These are phyloP conservation scores for Suricata suricatta DNA, from an alignment of 2,113 vertebrate species.

Conservation along the genomic window DNA sequence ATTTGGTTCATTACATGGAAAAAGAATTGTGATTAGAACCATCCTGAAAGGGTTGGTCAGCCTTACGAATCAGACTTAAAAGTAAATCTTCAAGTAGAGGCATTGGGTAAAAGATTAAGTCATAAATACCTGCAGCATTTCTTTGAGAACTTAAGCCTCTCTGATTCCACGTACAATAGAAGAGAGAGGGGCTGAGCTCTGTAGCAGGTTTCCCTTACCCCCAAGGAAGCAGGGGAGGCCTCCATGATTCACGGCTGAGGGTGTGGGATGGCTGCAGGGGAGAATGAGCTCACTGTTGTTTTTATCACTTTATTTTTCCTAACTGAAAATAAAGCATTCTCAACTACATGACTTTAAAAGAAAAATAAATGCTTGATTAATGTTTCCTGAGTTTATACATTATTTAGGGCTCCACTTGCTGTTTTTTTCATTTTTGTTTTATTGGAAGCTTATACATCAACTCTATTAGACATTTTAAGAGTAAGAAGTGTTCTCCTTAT, in stretches of 20 bases:
- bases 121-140: not conserved
- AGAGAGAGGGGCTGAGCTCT: not conserved
- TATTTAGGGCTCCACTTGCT: slow-evolving; percentile 8
- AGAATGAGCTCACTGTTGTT: not conserved
- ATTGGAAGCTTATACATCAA: not conserved
- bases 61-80: not conserved
- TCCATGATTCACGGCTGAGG: not conserved
- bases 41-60: not conserved
- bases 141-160: not conserved
- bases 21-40: not conserved
- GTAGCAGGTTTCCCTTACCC: not conserved
- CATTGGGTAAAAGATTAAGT: not conserved
- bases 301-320: slow-evolving; percentile 14
- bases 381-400: slow-evolving; percentile 8
- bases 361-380: not conserved
- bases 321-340: slow-evolving; percentile 9
- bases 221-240: not conserved
- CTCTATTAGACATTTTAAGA: slow-evolving; percentile 5
- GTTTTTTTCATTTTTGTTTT: slow-evolving; percentile 30
- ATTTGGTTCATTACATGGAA: not conserved
- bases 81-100: not conserved
- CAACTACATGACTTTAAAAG: not conserved
- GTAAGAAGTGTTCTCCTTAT: not conserved
- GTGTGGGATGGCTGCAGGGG: not conserved
- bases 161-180: not conserved